Evolutionary conservation across 1,140 invertebrate genomes (phyloP), one percentile per base, ranked within the genome.

Genomic region (Drosophila subpulchrella): DNA sequence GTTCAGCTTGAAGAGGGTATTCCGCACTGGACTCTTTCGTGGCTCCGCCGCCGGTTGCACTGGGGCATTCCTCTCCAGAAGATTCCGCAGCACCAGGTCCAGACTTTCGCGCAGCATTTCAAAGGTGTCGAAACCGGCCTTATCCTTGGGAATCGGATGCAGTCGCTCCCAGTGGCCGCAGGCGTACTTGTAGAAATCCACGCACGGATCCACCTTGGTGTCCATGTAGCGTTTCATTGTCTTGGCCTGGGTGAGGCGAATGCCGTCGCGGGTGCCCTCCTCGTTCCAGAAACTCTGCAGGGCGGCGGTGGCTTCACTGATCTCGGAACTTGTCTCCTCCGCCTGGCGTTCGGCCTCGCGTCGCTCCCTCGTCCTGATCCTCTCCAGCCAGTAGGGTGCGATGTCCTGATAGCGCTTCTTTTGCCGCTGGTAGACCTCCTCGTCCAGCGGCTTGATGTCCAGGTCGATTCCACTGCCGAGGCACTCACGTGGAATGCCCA

Each of bases 121-220:
- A 91, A 97, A 97, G 0, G 96, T 97, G 81, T 97, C 96, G 73
- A 95, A 97, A 55, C 95, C 95, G 24, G 95, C 95, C 92, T 96
- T 96, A 85, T 97, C 97, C 74, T 95, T 95, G 5, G 97, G 97
- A 70, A 98, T 97, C 0, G 96, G 96, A 93, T 98, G 97, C 44
- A 95, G 93, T 30, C 94, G 94, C 30, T 95, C 95, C 97, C 97
- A 98, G 74, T 97, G 96, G 13, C 97, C 97, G 90, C 97, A 98
- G 0, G 97, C 95, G 84, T 96, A 98, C 82, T 97, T 95, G 92
- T 98, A 98, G 91, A 98, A 99, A 91, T 99, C 97, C 3, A 96
- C 93, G 91, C 98, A 99, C 0, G 98, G 98, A 93, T 98, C 95
- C 0, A 94, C 94, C 15, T 91, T 93, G 0, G 82, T 91, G 81